Conservation (phyloP, 1,140 invertebrate species). For the Macrostomum lignano region DNA sequence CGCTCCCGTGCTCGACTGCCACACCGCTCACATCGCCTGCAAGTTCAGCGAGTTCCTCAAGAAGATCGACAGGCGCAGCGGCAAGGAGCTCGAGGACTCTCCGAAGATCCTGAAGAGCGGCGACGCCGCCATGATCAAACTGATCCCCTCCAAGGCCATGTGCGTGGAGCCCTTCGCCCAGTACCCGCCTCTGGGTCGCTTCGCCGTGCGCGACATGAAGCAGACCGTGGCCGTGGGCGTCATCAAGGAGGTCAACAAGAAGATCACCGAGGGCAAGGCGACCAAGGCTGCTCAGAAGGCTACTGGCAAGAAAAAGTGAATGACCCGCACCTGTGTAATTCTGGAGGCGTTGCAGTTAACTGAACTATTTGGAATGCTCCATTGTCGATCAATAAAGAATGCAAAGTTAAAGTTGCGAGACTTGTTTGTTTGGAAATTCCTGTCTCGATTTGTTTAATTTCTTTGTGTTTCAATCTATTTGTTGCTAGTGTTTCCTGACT, state of each 20-base stretch:
- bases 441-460: no score
- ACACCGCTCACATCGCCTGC: constrained; percentile 91
- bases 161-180: constrained; percentile 89
- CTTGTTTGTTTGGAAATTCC: no score
- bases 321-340: no score
- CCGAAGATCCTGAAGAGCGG: constrained; percentile 56
- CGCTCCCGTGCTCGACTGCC: constrained; percentile 83
- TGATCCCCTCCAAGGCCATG: constrained; percentile 70
- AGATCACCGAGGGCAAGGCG: no score
- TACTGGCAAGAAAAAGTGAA: no score
- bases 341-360: no score
- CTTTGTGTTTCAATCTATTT: no score
- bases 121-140: constrained; percentile 63
- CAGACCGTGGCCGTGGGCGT: constrained; percentile 82
- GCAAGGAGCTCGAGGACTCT: constrained; percentile 30
- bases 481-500: no score
- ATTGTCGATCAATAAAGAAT: no score
- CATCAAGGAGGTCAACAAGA: constrained; percentile 5
- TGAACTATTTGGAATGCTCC: no score
- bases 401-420: no score
- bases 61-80: constrained; percentile 79
- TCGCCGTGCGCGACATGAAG: constrained; percentile 94
- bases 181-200: constrained; percentile 83
- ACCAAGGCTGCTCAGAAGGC: constrained; percentile 1
- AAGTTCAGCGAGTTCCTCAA: constrained; percentile 85